These are phyloP conservation scores for Caretta caretta DNA, from an alignment of 2,113 vertebrate genomes.

Conservation along the genomic window DNA sequence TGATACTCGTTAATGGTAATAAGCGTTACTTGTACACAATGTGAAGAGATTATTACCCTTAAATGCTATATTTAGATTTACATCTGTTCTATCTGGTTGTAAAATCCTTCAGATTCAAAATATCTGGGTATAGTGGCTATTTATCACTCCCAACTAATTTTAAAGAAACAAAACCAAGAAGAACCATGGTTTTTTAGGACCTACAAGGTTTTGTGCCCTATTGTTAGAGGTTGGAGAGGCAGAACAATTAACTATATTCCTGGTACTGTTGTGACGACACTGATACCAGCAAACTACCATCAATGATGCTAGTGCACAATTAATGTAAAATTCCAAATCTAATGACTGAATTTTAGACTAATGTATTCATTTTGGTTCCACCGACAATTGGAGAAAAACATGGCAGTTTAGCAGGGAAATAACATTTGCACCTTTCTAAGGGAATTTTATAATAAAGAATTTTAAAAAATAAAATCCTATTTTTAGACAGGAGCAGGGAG, in stretches of 20 bases:
- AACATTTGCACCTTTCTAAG: background rate
- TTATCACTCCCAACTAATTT: background rate
- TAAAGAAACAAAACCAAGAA: background rate
- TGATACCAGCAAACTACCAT: background rate
- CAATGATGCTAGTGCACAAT: background rate
- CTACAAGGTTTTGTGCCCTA: background rate
- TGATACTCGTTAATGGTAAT: background rate
- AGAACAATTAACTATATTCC: background rate
- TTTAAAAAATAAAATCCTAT: background rate
- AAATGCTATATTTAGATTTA: slow-evolving; percentile 1
- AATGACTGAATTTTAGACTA: background rate
- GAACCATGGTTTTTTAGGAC: background rate
- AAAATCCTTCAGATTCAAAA: background rate
- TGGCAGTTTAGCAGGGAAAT: background rate
- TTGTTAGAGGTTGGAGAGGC: background rate
- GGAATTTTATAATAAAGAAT: background rate
- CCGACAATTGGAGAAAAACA: background rate
- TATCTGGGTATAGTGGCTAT: background rate
- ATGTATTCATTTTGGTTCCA: background rate
- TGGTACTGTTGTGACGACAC: background rate
- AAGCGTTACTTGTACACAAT: background rate
- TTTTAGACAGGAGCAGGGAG: background rate
- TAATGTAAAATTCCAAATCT: background rate
- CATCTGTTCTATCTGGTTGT: background rate
- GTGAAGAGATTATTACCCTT: background rate